These are phyloP conservation scores for Camelus dromedarius DNA, from an alignment of 2,113 vertebrate genomes.

Conservation along the genomic window DNA sequence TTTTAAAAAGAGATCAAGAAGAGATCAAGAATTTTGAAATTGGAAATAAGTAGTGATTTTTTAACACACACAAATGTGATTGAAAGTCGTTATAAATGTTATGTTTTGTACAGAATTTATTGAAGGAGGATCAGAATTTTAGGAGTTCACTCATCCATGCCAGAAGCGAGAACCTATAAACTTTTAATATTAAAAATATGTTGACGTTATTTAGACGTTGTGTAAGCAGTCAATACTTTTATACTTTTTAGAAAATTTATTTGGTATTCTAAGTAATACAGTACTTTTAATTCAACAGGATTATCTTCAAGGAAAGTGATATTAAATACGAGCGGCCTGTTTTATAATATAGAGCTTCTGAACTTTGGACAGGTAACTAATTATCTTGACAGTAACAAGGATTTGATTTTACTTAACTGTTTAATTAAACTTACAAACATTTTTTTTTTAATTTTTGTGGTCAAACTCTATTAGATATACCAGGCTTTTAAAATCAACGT, in stretches of 20 bases:
- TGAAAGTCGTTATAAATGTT: conserved; percentile 40
- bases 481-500: conserved; percentile 95
- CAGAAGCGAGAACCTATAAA: neutral
- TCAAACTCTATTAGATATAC: conserved; percentile 90
- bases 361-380: conserved; percentile 94
- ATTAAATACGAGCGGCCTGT: conserved; percentile 91
- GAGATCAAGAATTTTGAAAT: conserved; percentile 35
- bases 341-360: conserved; percentile 92
- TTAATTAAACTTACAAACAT: conserved; percentile 49
- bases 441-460: conserved; percentile 31
- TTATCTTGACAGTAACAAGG: conserved; percentile 14
- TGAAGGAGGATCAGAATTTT: neutral
- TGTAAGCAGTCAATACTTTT: neutral
- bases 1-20: conserved; percentile 55
- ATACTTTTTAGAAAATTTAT: neutral
- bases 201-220: conserved; percentile 2
- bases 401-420: conserved; percentile 38
- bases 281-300: conserved; percentile 87
- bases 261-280: conserved; percentile 39
- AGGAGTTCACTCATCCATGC: neutral
- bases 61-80: neutral
- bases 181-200: conserved; percentile 15
- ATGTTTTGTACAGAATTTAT: neutral
- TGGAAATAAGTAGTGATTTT: neutral
- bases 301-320: conserved; percentile 91